phyloP scores from a whole-genome alignment of 2,888 invertebrate species.

The Eupeodes luniger region DNA sequence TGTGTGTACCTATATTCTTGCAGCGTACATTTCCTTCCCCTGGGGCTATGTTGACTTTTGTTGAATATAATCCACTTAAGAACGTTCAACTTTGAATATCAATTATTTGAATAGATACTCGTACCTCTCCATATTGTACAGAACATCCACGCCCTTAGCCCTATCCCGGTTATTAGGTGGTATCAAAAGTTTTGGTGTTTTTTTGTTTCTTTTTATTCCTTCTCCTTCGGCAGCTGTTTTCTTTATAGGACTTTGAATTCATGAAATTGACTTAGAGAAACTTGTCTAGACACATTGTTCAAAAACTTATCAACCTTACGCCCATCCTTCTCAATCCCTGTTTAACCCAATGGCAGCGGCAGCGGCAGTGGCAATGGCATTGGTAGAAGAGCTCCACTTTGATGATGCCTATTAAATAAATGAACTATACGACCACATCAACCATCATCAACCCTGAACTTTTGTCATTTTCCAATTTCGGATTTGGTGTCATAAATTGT shows the following conservation, averaged over 20 bases:
- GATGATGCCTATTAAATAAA: neutral
- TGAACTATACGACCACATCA: slow-evolving; percentile 3
- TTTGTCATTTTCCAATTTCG: slow-evolving; percentile 26
- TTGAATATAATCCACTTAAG: slow-evolving; percentile 61
- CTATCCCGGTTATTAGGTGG: neutral
- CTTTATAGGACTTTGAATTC: slow-evolving; percentile 9
- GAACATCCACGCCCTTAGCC: neutral
- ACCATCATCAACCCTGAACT: slow-evolving; percentile 19
- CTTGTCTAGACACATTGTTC: slow-evolving; percentile 40
- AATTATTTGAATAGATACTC: slow-evolving; percentile 49
- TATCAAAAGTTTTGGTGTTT: slow-evolving; percentile 1
- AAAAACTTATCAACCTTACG: neutral
- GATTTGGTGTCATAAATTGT: slow-evolving; percentile 11
- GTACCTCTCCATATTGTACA: neutral
- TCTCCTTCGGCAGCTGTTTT: neutral
- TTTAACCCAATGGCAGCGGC: neutral
- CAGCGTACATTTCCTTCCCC: neutral
- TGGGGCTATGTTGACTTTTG: slow-evolving; percentile 13
- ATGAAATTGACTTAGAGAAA: slow-evolving; percentile 27
- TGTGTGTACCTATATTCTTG: neutral
- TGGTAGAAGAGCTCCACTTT: neutral
- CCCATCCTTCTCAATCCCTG: too few relatives aligned
- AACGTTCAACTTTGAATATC: slow-evolving; percentile 57
- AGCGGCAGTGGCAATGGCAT: neutral
- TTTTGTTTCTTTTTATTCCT: neutral